These are phyloP conservation scores for Brachynemurus nebulosus DNA, from an alignment of 2,888 invertebrate species.

Conservation along the genomic window DNA sequence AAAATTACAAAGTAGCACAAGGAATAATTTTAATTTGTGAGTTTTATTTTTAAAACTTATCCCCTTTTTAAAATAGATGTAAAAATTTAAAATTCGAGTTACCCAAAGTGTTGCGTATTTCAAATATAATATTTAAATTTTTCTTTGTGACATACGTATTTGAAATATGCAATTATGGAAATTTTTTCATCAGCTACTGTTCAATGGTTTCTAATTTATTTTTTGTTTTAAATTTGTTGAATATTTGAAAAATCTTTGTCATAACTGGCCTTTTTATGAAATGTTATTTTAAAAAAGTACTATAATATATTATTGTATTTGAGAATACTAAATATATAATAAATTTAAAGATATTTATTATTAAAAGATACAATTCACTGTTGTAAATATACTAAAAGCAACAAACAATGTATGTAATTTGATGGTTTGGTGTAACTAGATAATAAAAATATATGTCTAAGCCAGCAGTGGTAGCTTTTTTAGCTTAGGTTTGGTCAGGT, in stretches of 20 bases:
- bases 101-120: too few species aligned
- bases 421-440: slow-evolving; percentile 26
- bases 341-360: slow-evolving; percentile 1
- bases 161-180: too few species aligned
- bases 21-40: slow-evolving; percentile 27
- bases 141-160: too few species aligned
- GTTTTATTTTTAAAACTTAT: slow-evolving; percentile 5
- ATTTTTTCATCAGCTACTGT: background rate
- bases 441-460: slow-evolving; percentile 6
- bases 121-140: too few species aligned
- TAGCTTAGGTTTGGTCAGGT: slow-evolving; percentile 7
- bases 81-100: background rate
- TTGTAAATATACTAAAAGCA: slow-evolving; percentile 26
- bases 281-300: too few species aligned
- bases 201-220: background rate
- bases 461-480: slow-evolving; percentile 2
- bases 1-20: slow-evolving; percentile 32
- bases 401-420: slow-evolving; percentile 23
- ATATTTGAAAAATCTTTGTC: too few species aligned
- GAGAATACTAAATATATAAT: background rate
- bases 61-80: background rate
- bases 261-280: background rate
- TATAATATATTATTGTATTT: background rate
- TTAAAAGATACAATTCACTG: slow-evolving; percentile 14
- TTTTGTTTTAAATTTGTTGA: background rate